Base-by-base conservation (phyloP, 2,888 invertebrate genomes). In the Endomychus coccineus region DNA sequence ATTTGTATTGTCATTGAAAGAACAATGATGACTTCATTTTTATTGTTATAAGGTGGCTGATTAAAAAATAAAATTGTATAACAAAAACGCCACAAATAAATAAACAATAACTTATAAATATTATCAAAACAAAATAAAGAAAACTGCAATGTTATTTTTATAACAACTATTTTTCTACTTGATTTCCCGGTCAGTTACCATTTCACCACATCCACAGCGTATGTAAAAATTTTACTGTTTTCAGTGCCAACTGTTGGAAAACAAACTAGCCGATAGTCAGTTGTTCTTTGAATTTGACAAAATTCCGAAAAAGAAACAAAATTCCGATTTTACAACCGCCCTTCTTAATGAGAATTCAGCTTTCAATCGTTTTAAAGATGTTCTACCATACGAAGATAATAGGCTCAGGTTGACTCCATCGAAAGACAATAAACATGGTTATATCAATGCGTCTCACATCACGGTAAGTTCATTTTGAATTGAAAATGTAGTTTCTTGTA, bases 371-470 rank as follows among this genome's bases (percentile, higher is more conserved):
- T 77, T 76, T 56, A 73, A 74, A 40, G 83, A 85, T 59, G 79
- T 87, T 49, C 71, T 92, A 45, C 94, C 94, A 0, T 95, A 94
- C 60, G 92, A 90, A 56, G 88, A 89, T 57, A 92, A 89, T 62
- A 67, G 92, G 32, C 83, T 94, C 19, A 73, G 83, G 42, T 68
- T 94, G 13, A 79, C 80, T n/a, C 85, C 91, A 4, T 77, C 81
- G 6, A 80, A 83, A 54, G 77, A 77, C 50, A 94, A 95, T 66
- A 80, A 83, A 34, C 77, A 77, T 55, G 94, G 94, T 9, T 95
- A 94, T 55, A 85, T 94, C 48, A 94, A 94, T 69, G 92, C 92
- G 1, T 91, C 90, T 2, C 86, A 90, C 56, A 78, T 94, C 43
- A 85, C 86, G 53, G 90, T 89, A 62, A 61, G 59, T 37, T n/a